These are phyloP conservation scores for Tipula confusa DNA, from an alignment of 2,888 invertebrate genomes.

Conservation along the genomic window DNA sequence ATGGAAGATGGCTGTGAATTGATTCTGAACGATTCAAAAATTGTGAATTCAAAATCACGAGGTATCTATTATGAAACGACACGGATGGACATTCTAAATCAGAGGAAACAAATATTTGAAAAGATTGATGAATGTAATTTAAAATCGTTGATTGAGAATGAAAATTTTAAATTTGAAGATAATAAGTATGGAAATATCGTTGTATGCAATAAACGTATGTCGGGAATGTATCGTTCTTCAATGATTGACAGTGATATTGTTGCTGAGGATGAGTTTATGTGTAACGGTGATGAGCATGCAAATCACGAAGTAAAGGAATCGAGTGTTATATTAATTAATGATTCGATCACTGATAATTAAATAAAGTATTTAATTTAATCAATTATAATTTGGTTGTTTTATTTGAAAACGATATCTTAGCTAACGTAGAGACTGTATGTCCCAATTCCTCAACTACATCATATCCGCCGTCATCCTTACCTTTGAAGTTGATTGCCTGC, in stretches of 20 bases:
- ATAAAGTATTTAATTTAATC: not conserved
- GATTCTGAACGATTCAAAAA: slow-evolving; percentile 43
- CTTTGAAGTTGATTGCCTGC: too few species aligned
- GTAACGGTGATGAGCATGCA: not conserved
- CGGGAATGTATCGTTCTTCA: not conserved
- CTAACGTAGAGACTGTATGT: too few species aligned
- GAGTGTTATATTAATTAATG: slow-evolving; percentile 30
- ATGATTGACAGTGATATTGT: not conserved
- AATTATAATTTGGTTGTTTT: not conserved
- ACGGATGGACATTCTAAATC: not conserved
- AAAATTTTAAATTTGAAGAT: slow-evolving; percentile 42
- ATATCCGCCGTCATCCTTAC: too few species aligned
- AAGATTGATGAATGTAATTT: not conserved
- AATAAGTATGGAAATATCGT: slow-evolving; percentile 43
- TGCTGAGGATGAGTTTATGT: not conserved
- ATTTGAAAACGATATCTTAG: not conserved
- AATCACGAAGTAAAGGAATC: not conserved
- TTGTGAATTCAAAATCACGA: slow-evolving; percentile 51
- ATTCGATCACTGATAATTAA: slow-evolving; percentile 29
- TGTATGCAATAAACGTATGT: slow-evolving; percentile 32
- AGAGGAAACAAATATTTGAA: not conserved
- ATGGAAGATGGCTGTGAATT: slow-evolving; percentile 50
- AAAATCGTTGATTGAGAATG: not conserved
- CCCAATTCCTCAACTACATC: too few species aligned
- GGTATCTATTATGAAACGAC: slow-evolving; percentile 53